phyloP scores from a whole-genome alignment of 2,797 vertebrate genomes.

The Neomorphus geoffroyi region DNA sequence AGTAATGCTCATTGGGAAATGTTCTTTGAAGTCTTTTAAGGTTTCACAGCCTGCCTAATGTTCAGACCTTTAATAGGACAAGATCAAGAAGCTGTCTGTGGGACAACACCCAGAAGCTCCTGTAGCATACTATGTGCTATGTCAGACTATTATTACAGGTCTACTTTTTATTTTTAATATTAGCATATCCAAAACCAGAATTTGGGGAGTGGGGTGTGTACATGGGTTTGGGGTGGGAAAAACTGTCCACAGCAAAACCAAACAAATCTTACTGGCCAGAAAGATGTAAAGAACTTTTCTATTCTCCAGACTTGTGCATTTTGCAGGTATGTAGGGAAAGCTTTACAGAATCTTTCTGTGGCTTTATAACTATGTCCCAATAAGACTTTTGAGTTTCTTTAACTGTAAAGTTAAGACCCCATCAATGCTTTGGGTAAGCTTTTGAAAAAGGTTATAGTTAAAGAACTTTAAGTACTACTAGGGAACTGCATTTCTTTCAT shows the following conservation, averaged over 20 bases:
- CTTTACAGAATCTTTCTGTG: not conserved
- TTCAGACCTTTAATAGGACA: not conserved
- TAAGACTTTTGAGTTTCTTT: not conserved
- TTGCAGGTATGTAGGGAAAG: not conserved
- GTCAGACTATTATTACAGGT: not conserved
- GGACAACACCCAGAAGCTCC: not conserved
- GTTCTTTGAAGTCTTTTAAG: not conserved
- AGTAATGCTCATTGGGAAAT: not conserved
- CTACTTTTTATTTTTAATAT: not conserved
- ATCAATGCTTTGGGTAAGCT: not conserved
- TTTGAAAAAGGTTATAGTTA: not conserved
- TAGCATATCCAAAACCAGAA: not conserved
- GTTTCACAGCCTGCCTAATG: not conserved
- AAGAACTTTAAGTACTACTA: not conserved
- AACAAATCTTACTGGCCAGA: not conserved
- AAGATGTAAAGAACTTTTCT: not conserved
- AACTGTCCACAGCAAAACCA: not conserved
- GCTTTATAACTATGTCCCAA: not conserved
- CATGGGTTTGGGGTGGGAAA: not conserved
- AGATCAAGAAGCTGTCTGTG: not conserved
- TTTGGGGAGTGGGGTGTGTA: not conserved
- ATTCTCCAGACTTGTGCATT: not conserved
- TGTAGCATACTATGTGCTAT: not conserved
- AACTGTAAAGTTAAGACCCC: not conserved
- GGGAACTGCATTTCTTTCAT: not conserved